Evolutionary conservation across 2,113 vertebrate species (phyloP).

Genomic region (Epinephelus moara): DNA sequence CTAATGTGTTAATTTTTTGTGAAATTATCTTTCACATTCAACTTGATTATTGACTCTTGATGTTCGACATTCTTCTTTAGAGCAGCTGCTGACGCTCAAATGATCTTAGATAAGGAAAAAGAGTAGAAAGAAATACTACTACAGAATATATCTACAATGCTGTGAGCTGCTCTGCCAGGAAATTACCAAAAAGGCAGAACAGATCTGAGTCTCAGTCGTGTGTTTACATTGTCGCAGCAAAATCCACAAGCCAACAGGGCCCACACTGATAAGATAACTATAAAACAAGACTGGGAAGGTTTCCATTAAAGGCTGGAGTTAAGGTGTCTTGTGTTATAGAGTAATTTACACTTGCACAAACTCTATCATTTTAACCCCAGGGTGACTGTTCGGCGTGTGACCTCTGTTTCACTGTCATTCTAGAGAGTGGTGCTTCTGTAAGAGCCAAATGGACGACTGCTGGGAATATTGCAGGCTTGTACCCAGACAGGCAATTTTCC

Average conservation of each 20-base stretch:
- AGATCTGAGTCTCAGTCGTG: constrained; percentile 34
- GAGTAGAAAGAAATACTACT: neutral
- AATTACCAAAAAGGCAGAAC: constrained; percentile 26
- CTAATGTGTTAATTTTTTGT: no score
- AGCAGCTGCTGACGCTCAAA: no score
- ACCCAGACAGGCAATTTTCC: constrained; percentile 81
- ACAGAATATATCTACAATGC: neutral
- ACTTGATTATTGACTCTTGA: neutral
- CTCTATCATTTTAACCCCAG: constrained; percentile 82
- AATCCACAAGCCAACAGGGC: constrained; percentile 43
- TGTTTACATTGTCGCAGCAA: constrained; percentile 52
- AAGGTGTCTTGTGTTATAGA: constrained; percentile 64
- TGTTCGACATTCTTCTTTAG: neutral
- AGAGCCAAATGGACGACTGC: constrained; percentile 75
- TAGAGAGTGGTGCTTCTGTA: constrained; percentile 60
- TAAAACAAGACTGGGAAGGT: constrained; percentile 46
- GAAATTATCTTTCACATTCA: neutral
- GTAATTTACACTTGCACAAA: constrained; percentile 79
- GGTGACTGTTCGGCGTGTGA: constrained; percentile 74
- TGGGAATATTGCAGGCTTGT: constrained; percentile 80
- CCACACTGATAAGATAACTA: constrained; percentile 42
- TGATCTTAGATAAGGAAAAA: no score
- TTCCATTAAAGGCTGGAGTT: constrained; percentile 64
- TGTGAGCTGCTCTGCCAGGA: neutral
- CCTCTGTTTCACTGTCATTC: constrained; percentile 78